These are phyloP conservation scores for Ictalurus furcatus DNA, from an alignment of 2,113 vertebrate genomes.

Conservation along the genomic window DNA sequence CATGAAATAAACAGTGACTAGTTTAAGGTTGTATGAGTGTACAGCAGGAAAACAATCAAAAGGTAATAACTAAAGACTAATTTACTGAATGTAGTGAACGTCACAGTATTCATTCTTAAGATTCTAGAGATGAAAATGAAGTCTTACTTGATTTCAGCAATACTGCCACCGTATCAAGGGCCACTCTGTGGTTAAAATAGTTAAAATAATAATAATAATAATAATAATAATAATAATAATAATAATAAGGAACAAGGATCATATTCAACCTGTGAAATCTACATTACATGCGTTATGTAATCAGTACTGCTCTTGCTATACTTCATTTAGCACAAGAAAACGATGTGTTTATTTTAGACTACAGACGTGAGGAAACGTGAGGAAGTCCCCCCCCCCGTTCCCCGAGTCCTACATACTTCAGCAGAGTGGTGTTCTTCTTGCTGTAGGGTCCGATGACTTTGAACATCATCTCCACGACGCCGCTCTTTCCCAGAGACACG, in stretches of 20 bases:
- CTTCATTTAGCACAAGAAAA: neutral
- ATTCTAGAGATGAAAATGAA: neutral
- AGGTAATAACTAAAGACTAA: neutral
- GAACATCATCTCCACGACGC: constrained; percentile 90
- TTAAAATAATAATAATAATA: too few species aligned
- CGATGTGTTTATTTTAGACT: neutral
- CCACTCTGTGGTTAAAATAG: constrained; percentile 81
- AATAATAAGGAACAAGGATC: neutral
- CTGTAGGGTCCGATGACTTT: constrained; percentile 90
- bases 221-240: too few species aligned
- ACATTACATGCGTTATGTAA: neutral
- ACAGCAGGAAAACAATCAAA: neutral
- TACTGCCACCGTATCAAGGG: constrained; percentile 93
- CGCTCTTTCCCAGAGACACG: constrained; percentile 91
- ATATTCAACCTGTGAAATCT: constrained; percentile 1
- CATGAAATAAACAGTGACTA: neutral
- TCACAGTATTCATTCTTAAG: too few species aligned
- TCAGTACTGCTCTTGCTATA: neutral
- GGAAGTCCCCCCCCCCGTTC: too few species aligned
- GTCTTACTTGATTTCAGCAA: constrained; percentile 99
- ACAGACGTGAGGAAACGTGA: too few species aligned
- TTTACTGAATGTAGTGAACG: neutral
- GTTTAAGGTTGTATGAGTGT: neutral
- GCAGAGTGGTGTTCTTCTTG: constrained; percentile 89
- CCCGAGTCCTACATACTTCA: constrained; percentile 81